Conservation (phyloP, 1,140 invertebrate species). For the Nasonia longicornis region DNA sequence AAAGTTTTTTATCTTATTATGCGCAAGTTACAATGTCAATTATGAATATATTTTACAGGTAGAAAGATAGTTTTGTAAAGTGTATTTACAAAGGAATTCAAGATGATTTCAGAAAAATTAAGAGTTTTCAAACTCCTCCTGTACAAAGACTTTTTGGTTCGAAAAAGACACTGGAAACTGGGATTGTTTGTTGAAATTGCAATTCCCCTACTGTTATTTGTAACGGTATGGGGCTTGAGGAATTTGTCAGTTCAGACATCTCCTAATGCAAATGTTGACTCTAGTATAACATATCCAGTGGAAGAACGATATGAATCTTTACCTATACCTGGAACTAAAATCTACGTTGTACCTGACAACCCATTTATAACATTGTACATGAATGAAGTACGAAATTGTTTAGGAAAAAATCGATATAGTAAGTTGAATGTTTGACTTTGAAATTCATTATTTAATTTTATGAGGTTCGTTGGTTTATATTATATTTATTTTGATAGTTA, state of each 20-base stretch:
- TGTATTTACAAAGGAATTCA: not conserved
- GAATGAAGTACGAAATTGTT: slow-evolving; percentile 49
- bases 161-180: slow-evolving; percentile 60
- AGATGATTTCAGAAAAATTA: slow-evolving; percentile 1
- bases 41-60: too few relatives aligned
- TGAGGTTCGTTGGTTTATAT: not conserved
- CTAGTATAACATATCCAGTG: slow-evolving; percentile 14
- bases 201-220: slow-evolving; percentile 58
- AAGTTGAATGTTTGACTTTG: not conserved
- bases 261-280: not conserved
- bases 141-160: slow-evolving; percentile 59
- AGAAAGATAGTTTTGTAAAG: too few relatives aligned
- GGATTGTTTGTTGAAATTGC: slow-evolving; percentile 58
- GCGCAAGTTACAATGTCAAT: too few relatives aligned
- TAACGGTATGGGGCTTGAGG: slow-evolving; percentile 55
- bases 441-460: not conserved
- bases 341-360: slow-evolving; percentile 59
- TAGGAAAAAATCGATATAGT: slow-evolving; percentile 33
- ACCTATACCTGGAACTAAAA: too few relatives aligned
- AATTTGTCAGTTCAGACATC: slow-evolving; percentile 50
- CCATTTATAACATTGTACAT: slow-evolving; percentile 50
- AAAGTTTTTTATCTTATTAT: too few relatives aligned
- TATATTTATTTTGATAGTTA: slow-evolving; percentile 27
- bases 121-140: slow-evolving; percentile 59
- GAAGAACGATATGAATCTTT: slow-evolving; percentile 29